A percentile compares a stretch with the other conserved stretches of the same genome.
Conservation (phyloP, 2,888 invertebrate species). For the Lepidocyrtinus sp. region DNA sequence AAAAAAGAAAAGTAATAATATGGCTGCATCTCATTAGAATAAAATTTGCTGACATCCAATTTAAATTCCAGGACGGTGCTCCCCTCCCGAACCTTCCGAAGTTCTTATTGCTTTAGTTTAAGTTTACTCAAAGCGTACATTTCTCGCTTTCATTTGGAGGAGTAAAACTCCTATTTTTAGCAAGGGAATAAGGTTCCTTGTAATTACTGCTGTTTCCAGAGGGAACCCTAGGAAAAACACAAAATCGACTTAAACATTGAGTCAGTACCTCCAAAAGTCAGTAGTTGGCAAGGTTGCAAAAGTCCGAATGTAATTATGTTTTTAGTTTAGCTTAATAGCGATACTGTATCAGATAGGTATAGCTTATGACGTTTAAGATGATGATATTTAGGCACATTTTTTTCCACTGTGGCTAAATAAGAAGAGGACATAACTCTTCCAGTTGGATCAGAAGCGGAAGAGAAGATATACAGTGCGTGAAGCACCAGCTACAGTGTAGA, state of each 20-base stretch:
- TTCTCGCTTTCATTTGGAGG: not conserved
- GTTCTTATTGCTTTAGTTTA: constrained; percentile 51
- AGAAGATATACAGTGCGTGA: not conserved
- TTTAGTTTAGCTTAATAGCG: not conserved
- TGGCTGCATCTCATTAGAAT: constrained; percentile 58
- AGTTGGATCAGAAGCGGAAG: constrained; percentile 30
- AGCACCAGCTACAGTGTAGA: constrained; percentile 26
- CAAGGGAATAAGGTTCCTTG: not conserved
- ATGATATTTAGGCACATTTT: no score
- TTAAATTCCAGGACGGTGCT: constrained; percentile 48
- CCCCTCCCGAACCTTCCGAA: not conserved
- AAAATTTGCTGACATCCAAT: constrained; percentile 58
- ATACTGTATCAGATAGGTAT: not conserved
- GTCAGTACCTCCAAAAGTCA: not conserved
- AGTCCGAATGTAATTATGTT: not conserved
- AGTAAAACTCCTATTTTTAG: not conserved
- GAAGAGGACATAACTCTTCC: not conserved
- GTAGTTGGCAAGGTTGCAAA: not conserved
- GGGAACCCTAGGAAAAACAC: not conserved
- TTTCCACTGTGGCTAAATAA: not conserved
- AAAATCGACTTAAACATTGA: not conserved
- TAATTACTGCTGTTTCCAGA: not conserved
- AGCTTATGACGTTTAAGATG: not conserved
- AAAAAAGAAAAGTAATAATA: constrained; percentile 48
- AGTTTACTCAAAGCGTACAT: constrained; percentile 20